Conservation (phyloP, 2,797 vertebrate genomes). For the Sebastolobus alascanus region DNA sequence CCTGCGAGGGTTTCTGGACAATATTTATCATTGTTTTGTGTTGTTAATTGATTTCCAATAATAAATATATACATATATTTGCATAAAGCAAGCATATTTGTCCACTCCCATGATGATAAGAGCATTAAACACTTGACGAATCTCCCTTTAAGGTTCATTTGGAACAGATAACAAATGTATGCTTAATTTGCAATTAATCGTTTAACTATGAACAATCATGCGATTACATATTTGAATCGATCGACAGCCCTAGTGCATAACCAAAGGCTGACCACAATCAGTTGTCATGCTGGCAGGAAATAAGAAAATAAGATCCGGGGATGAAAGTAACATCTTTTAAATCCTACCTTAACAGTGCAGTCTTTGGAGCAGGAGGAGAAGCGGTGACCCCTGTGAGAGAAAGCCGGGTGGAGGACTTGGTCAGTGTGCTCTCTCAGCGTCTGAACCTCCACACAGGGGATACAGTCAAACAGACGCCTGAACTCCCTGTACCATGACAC, state of each 20-base stretch:
- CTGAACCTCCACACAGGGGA: slow-evolving; percentile 96
- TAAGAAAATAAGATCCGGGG: not conserved
- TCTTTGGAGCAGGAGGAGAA: slow-evolving; percentile 99
- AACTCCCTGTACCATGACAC: slow-evolving; percentile 95
- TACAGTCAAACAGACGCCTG: slow-evolving; percentile 92
- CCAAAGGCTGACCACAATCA: not conserved
- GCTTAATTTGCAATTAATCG: too few species aligned
- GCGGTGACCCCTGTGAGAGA: slow-evolving; percentile 91
- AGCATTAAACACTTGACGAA: too few species aligned
- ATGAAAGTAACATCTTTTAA: not conserved
- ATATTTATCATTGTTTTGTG: too few species aligned
- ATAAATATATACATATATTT: too few species aligned
- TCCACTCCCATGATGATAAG: too few species aligned
- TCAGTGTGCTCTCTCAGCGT: slow-evolving; percentile 92
- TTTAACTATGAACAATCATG: too few species aligned
- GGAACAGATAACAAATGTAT: too few species aligned
- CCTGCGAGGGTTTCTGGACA: too few species aligned
- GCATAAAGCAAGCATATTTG: too few species aligned
- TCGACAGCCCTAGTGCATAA: not conserved
- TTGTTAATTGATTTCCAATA: too few species aligned
- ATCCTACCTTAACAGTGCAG: slow-evolving; percentile 94
- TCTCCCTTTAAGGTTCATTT: too few species aligned
- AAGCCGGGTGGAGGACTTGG: slow-evolving; percentile 97
- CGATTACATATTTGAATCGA: too few species aligned
- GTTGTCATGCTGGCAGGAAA: not conserved